phyloP scores from a whole-genome alignment of 2,113 vertebrate species.

The Micronycteris hirsuta region DNA sequence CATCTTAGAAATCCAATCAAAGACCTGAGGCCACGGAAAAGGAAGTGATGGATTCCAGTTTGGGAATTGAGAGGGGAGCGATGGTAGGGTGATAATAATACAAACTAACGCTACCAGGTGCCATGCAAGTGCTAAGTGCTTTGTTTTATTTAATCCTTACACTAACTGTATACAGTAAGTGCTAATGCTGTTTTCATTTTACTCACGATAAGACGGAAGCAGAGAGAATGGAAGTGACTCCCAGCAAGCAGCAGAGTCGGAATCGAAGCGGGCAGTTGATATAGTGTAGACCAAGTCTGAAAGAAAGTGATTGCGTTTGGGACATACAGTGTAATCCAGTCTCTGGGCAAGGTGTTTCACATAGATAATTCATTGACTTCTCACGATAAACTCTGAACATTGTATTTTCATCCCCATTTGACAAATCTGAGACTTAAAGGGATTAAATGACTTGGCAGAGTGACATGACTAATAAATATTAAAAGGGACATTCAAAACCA shows the following conservation, averaged over 20 bases:
- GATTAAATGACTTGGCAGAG: neutral
- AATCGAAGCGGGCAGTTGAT: no score
- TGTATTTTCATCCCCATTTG: neutral
- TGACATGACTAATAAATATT: neutral
- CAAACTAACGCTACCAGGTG: no score
- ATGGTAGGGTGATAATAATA: no score
- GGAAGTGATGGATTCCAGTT: neutral
- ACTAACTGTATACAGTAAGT: neutral
- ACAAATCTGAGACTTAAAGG: neutral
- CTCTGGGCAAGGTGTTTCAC: neutral
- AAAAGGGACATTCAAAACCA: neutral
- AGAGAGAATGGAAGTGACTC: neutral
- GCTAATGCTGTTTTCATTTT: neutral
- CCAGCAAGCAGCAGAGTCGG: neutral
- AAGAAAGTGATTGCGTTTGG: neutral
- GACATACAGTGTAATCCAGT: fast-evolving
- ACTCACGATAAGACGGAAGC: neutral
- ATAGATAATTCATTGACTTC: neutral
- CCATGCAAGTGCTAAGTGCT: neutral
- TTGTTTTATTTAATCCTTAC: neutral
- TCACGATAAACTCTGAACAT: neutral
- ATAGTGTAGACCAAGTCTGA: neutral
- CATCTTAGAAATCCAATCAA: neutral
- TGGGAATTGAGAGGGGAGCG: neutral
- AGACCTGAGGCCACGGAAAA: neutral